Evolutionary conservation across 2,797 vertebrate species (phyloP).

Genomic region (Catharus ustulatus): DNA sequence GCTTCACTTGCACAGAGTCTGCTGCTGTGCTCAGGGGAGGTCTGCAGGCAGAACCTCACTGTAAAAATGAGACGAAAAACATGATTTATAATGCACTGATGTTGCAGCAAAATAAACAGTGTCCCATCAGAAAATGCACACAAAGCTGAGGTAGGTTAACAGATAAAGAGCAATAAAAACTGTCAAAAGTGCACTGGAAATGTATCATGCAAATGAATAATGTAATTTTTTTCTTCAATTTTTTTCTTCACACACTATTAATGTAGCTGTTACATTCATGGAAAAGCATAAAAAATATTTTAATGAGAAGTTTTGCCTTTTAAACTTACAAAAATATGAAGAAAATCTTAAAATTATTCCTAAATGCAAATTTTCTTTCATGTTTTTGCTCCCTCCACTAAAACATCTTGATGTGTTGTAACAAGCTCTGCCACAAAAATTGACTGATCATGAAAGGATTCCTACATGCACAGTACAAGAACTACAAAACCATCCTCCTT

Average conservation of each 20-base stretch:
- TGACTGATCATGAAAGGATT: neutral
- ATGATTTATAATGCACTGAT: neutral
- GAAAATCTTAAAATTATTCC: neutral
- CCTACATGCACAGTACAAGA: neutral
- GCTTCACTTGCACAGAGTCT: neutral
- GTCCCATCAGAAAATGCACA: neutral
- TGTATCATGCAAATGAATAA: neutral
- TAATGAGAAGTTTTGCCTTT: neutral
- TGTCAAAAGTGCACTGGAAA: neutral
- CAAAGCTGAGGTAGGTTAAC: neutral
- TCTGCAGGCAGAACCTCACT: neutral
- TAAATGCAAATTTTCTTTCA: neutral
- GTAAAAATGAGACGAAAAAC: neutral
- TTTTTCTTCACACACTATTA: neutral
- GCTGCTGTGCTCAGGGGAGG: neutral
- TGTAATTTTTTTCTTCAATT: neutral
- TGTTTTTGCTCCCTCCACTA: neutral
- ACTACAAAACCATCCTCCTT: neutral
- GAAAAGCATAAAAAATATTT: neutral
- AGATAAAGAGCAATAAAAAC: neutral
- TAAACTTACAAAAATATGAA: neutral
- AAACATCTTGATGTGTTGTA: neutral
- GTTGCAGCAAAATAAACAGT: neutral
- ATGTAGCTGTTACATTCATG: neutral
- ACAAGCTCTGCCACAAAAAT: neutral